Base-by-base conservation (phyloP, 1,140 invertebrate species). In the Ectropis grisescens region DNA sequence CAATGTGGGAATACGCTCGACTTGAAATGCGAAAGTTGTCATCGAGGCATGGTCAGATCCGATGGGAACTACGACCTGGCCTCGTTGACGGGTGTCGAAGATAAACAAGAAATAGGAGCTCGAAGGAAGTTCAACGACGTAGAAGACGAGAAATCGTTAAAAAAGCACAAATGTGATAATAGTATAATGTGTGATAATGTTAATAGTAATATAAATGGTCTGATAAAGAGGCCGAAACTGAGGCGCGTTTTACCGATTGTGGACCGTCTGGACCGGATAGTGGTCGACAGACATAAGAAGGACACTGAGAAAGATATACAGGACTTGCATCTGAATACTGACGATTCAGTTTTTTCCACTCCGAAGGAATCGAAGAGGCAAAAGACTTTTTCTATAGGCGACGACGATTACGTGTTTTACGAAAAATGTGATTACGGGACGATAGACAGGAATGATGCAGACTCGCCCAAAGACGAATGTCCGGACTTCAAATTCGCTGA, bases 121-220 rank as follows among this genome's bases (percentile, higher is more conserved):
- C 32, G 61, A 2, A 34, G 66, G 13, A 68, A 72, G 41, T 47
- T 52, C 24, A 64, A 67, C 30, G 60, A 61, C 25, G 66, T 65
- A 30, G 60, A 62, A 1, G 60, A 71, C 22, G 54, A 58, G 1
- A 66, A 61, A 11, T 31, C 46, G 33, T 41, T 64, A 22, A 76
- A 72, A 44, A 80, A 75, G 68, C 74, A 59, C 49, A 81, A 82
- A 75, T 83, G 81, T 83, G 82, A 83, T 83, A 82, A 67, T 69
- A 71, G 54, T 56, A n/a, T n/a, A n/a, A n/a, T n/a, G n/a, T n/a
- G n/a, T n/a, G 45, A 82, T 83, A 71, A 47, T 69, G 61, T 49
- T 53, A 42, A 42, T 69, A 68, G 55, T 54, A 47, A 54, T 62
- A 68, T 55, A 48, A 56, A 50, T 40, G 60, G 41, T 13, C 48